phyloP scores from a whole-genome alignment of 2,888 invertebrate genomes.

The Tricholauxania praeusta region DNA sequence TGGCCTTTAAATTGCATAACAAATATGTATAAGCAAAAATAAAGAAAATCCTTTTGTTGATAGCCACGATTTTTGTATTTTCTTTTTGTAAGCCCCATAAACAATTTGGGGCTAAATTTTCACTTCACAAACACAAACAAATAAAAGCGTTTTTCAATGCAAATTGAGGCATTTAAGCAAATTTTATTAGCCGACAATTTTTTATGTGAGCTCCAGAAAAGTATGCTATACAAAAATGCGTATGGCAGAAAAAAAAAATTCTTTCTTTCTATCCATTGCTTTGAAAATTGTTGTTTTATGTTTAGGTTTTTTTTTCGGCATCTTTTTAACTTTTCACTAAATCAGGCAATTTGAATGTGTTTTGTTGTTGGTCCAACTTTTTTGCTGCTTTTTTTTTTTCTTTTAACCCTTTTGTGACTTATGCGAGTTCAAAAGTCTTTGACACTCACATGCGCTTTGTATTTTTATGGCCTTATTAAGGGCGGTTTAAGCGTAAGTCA shows the following conservation, averaged over 20 bases:
- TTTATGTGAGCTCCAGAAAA: no score
- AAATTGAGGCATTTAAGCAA: conserved; percentile 65
- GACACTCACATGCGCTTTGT: neutral
- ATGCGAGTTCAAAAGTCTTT: neutral
- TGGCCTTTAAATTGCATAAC: conserved; percentile 31
- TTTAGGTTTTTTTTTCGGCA: no score
- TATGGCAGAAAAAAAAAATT: no score
- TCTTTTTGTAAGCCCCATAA: no score
- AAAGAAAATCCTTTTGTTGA: no score
- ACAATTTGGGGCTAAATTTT: no score
- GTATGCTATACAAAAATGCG: no score
- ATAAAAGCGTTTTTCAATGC: conserved; percentile 50
- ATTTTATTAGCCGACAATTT: conserved; percentile 55
- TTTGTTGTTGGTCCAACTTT: no score
- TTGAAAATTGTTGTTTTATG: no score
- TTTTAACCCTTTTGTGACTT: conserved; percentile 12
- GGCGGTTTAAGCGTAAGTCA: neutral
- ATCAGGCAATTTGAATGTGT: conserved; percentile 51
- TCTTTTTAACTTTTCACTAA: conserved; percentile 44
- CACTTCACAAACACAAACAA: conserved; percentile 11
- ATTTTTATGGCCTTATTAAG: conserved; percentile 8
- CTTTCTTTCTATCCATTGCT: no score
- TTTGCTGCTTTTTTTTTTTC: neutral
- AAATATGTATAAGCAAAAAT: neutral
- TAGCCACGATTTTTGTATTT: no score